Conservation (phyloP, 1,140 invertebrate species). For the Diabrotica undecimpunctata region DNA sequence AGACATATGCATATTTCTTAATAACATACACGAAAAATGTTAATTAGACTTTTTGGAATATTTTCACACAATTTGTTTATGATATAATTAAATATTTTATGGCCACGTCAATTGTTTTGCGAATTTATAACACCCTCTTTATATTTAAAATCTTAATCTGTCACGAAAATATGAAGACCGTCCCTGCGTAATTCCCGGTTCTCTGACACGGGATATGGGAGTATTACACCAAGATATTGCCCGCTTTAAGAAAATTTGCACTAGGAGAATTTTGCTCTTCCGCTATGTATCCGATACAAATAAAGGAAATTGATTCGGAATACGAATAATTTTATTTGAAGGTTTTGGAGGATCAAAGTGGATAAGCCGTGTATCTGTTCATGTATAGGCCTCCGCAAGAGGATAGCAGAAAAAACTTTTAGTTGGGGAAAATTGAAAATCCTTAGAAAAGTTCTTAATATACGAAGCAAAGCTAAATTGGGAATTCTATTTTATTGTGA, state of each 20-base stretch:
- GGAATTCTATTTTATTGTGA: neutral
- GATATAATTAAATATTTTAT: too few species aligned
- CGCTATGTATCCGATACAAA: constrained; percentile 3
- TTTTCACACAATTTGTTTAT: too few species aligned
- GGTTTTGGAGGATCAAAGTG: constrained; percentile 2
- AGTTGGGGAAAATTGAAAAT: constrained; percentile 1
- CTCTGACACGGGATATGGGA: neutral
- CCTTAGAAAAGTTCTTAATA: neutral
- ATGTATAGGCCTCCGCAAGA: neutral
- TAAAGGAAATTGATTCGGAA: constrained; percentile 14
- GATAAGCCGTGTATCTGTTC: neutral
- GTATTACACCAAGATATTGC: constrained; percentile 3
- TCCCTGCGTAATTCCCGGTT: neutral
- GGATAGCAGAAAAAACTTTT: constrained; percentile 5
- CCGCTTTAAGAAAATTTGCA: constrained; percentile 7
- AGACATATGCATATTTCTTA: too few species aligned
- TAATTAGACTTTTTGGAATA: too few species aligned
- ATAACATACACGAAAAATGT: too few species aligned
- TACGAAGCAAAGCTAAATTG: neutral
- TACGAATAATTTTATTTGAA: constrained; percentile 7
- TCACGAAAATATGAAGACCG: too few species aligned
- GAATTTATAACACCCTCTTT: too few species aligned
- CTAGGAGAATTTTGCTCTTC: neutral
- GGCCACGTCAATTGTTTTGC: too few species aligned
- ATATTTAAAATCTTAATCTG: too few species aligned